These are phyloP conservation scores for Rhinella marina DNA, from an alignment of 2,797 vertebrate genomes.

Conservation along the genomic window DNA sequence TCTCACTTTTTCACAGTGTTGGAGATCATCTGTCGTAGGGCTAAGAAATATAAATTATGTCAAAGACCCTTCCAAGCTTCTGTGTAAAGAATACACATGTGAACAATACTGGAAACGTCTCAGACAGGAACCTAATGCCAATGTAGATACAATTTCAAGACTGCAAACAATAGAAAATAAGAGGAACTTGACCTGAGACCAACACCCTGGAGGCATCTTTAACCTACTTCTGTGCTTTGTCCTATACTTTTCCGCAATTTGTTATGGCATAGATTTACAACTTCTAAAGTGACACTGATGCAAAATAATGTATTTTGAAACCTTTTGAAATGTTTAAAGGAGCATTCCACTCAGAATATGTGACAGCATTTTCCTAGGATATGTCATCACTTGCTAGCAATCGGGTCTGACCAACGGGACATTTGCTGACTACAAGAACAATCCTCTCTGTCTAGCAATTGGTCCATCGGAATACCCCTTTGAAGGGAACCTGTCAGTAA, in stretches of 20 bases:
- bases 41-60: neutral
- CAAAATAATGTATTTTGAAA: neutral
- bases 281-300: neutral
- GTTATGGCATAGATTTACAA: too few species aligned
- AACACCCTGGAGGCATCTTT: neutral
- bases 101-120: constrained; percentile 1
- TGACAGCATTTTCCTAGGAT: neutral
- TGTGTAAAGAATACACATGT: neutral
- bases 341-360: neutral
- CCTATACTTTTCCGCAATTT: neutral
- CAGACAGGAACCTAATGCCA: neutral
- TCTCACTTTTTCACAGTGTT: neutral
- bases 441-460: too few species aligned
- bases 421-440: neutral
- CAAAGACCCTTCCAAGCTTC: neutral
- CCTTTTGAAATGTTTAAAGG: neutral
- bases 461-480: too few species aligned
- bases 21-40: neutral
- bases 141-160: neutral
- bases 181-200: neutral
- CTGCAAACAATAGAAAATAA: neutral
- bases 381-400: neutral
- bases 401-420: neutral
- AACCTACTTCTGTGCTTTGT: neutral
- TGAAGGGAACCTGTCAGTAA: too few species aligned